Conservation (phyloP, 2,888 invertebrate genomes). For the Listrodromus nycthemerus region DNA sequence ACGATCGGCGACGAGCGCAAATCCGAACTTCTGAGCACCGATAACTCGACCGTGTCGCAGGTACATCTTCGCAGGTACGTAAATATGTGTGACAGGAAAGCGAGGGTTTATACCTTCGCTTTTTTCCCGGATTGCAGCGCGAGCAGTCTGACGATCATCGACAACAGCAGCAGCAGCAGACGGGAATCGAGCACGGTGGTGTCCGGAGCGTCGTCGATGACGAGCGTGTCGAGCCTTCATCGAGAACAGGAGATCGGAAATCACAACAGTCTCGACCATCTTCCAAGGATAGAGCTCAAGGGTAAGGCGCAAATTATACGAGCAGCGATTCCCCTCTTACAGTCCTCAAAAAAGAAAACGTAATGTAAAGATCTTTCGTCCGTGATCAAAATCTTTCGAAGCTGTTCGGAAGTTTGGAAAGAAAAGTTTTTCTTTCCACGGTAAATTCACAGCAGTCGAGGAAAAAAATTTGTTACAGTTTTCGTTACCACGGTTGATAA, state of each 20-base stretch:
- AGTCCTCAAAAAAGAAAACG: not conserved
- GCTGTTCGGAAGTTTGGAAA: not conserved
- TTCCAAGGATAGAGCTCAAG: conserved; percentile 60
- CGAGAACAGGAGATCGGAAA: conserved; percentile 64
- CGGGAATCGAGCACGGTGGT: conserved; percentile 59
- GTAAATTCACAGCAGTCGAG: not conserved
- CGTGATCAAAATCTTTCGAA: not conserved
- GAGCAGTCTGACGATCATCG: conserved; percentile 53
- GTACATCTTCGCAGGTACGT: conserved; percentile 78
- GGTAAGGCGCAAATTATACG: conserved; percentile 8
- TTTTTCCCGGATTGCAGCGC: conserved; percentile 56
- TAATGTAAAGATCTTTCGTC: not conserved
- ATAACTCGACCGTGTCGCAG: conserved; percentile 73
- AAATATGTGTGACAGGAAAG: conserved; percentile 55
- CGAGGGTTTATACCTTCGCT: conserved; percentile 62
- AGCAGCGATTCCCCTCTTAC: not conserved
- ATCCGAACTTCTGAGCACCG: conserved; percentile 31
- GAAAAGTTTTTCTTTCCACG: not conserved
- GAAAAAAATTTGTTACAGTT: not conserved
- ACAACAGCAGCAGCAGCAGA: conserved; percentile 49
- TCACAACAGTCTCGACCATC: conserved; percentile 66
- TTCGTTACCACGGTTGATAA: too few relatives aligned
- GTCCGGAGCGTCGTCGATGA: conserved; percentile 57
- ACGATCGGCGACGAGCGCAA: conserved; percentile 44
- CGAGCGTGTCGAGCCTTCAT: conserved; percentile 64